Base-by-base conservation (phyloP, 2,797 vertebrate genomes). In the Brotula barbata region DNA sequence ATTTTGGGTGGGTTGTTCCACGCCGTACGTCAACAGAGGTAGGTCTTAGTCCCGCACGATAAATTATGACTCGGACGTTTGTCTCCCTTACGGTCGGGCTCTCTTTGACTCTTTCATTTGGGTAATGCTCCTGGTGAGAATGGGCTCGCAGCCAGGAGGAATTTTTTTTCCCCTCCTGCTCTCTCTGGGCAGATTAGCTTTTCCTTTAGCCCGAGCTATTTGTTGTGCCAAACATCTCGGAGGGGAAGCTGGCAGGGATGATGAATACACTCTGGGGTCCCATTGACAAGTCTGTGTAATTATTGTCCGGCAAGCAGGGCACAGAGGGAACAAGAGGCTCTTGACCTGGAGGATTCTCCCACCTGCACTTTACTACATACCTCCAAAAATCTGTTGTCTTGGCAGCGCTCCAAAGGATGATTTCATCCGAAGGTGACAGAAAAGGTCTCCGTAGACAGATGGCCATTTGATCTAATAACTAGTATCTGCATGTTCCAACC, bases 401-500 rank as follows among this genome's bases (percentile, higher is more conserved):
- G 86, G 85, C 42, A 0, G 42, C n/a, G 33, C 15, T 67, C 67
- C 76, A 69, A 39, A 37, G 33, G 44, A 69, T 78, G 71, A 82
- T 65, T 63, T 86, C 61, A 41, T 62, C 60, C 67, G 56, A 68
- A 34, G 74, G 68, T 80, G 89, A 86, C 84, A 88, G 85, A 86
- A 84, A 88, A 77, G 78, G 82, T 80, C 80, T 74, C 71, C n/a
- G 10, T 33, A 70, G 76, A 80, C 85, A 80, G 84, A 86, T 83
- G 89, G 88, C 81, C 69, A 25, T 89, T 88, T 83, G 79, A 83
- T 83, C 69, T 75, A 84, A 80, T 90, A 87, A 88, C 82, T 86
- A 82, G 78, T 77, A 81, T 77, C 72, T 81, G 75, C 79, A 85
- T 85, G 71, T 78, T 83, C 54, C 66, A 67, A 53, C 48, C 39